Evolutionary conservation across 2,888 invertebrate genomes (phyloP).

Genomic region (Acleris cristana): DNA sequence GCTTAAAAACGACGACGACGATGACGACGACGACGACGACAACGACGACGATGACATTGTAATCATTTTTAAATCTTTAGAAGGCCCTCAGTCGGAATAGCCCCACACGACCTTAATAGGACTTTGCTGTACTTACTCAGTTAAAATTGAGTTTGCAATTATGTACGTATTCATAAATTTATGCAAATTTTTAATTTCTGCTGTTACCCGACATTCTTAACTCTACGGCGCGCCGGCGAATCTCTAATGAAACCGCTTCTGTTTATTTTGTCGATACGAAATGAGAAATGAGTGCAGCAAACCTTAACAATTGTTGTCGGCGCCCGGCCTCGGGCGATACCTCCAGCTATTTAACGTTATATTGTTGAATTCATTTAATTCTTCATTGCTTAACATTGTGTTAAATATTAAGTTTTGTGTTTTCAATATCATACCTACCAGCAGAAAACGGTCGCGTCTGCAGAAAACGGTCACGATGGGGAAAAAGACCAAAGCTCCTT

Average conservation of each 20-base stretch:
- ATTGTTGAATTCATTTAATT: slow-evolving; percentile 25
- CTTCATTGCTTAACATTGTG: background rate
- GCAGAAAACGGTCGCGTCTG: no score
- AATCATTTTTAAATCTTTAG: no score
- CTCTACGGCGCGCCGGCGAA: slow-evolving; percentile 63
- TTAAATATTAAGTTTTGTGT: background rate
- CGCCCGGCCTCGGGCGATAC: slow-evolving; percentile 38
- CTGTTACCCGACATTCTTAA: slow-evolving; percentile 41
- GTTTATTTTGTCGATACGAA: slow-evolving; percentile 76
- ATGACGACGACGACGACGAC: no score
- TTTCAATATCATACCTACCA: background rate
- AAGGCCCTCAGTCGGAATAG: no score
- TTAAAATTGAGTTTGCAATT: no score
- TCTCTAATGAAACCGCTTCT: slow-evolving; percentile 76
- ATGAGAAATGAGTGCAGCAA: slow-evolving; percentile 77
- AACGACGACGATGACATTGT: no score
- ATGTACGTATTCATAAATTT: background rate
- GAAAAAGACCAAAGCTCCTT: no score
- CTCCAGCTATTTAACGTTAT: slow-evolving; percentile 20
- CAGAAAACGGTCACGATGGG: no score
- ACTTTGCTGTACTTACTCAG: no score
- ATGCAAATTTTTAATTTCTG: background rate
- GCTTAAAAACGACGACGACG: no score
- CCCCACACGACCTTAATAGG: no score
- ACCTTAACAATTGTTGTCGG: slow-evolving; percentile 61